Evolutionary conservation across 2,113 vertebrate genomes (phyloP).

Genomic region (Fregetta grallaria): DNA sequence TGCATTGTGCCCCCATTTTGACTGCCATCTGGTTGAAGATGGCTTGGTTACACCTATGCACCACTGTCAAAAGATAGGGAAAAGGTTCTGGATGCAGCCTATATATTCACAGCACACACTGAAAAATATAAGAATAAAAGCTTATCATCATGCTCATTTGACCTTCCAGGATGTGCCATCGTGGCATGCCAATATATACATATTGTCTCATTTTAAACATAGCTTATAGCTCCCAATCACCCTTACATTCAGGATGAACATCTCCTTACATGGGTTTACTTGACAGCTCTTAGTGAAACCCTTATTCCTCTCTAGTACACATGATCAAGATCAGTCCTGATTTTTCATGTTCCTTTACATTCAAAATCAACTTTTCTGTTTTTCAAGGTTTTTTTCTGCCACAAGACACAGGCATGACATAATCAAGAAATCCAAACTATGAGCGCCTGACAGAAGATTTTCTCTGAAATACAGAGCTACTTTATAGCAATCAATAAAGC

Average conservation of each 20-base stretch:
- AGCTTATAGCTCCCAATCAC: neutral
- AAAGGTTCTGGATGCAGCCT: neutral
- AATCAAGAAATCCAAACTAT: slow-evolving; percentile 27
- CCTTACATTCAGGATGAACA: neutral
- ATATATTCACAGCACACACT: neutral
- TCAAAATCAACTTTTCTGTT: neutral
- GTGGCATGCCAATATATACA: neutral
- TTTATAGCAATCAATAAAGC: slow-evolving; percentile 52
- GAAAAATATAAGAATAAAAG: neutral
- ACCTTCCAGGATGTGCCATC: neutral
- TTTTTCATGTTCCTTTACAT: neutral
- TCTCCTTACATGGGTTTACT: neutral
- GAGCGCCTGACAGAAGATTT: neutral
- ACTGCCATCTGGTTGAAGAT: neutral
- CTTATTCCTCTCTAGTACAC: neutral
- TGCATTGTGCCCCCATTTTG: neutral
- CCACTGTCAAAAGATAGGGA: neutral
- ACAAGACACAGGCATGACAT: neutral
- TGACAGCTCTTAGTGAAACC: neutral
- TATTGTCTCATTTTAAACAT: neutral
- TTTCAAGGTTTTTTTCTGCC: neutral
- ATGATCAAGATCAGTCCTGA: neutral
- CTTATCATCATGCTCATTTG: neutral
- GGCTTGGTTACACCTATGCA: neutral
- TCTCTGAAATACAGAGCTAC: slow-evolving; percentile 36